Conservation (phyloP, 2,888 invertebrate species). For the Leucozona laternaria region DNA sequence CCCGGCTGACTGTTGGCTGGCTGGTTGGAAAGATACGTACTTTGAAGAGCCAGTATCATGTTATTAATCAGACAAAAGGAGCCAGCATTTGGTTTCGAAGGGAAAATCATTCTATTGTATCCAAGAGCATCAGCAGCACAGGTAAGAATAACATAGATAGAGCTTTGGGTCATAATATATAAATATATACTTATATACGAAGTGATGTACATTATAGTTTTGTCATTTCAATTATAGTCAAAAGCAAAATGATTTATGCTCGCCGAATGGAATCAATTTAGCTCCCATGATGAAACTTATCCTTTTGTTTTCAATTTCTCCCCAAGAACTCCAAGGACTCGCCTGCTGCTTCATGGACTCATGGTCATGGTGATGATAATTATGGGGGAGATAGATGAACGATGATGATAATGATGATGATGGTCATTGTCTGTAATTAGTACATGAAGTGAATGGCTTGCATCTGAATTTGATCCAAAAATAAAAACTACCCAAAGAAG, state of each 20-base stretch:
- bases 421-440: constrained; percentile 71
- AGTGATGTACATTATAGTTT: constrained; percentile 72
- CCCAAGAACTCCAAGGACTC: constrained; percentile 14
- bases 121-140: constrained; percentile 19
- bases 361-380: constrained; percentile 58
- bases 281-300: constrained; percentile 49
- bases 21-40: constrained; percentile 31
- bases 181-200: background rate
- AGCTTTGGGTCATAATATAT: constrained; percentile 32
- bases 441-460: constrained; percentile 68
- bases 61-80: constrained; percentile 72
- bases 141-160: constrained; percentile 45
- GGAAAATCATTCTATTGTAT: constrained; percentile 46
- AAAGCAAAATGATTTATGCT: constrained; percentile 71
- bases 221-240: constrained; percentile 74
- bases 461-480: constrained; percentile 63
- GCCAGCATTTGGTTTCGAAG: constrained; percentile 66
- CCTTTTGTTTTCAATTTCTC: constrained; percentile 53
- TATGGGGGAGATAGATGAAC: constrained; percentile 35
- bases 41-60: constrained; percentile 66
- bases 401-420: constrained; percentile 58
- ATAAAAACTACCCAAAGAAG: background rate
- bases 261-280: constrained; percentile 72
- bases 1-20: background rate
- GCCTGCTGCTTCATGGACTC: constrained; percentile 5